Conservation (phyloP, 2,113 vertebrate genomes). For the Baryphthengus martii region DNA sequence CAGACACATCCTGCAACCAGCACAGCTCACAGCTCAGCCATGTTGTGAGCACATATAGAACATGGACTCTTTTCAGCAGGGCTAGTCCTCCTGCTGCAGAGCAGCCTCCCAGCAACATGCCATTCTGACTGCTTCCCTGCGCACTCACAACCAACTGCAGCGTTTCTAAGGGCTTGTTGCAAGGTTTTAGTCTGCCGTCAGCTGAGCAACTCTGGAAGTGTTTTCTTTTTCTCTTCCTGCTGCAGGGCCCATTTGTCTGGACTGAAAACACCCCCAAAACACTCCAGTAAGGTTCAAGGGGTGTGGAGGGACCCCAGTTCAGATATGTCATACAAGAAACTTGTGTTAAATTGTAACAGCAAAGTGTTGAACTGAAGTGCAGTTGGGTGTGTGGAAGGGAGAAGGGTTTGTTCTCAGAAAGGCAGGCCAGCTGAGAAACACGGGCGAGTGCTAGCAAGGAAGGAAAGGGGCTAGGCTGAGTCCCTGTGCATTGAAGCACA, state of each 20-base stretch:
- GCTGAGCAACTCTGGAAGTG: not conserved
- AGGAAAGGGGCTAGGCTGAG: not conserved
- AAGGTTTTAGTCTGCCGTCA: not conserved
- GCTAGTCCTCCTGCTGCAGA: not conserved
- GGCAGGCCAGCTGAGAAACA: not conserved
- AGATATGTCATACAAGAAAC: not conserved
- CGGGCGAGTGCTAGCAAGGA: not conserved
- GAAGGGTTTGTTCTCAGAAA: not conserved
- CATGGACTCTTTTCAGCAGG: not conserved
- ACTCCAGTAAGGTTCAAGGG: not conserved
- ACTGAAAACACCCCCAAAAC: not conserved
- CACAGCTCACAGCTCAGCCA: not conserved
- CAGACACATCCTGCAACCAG: fast-evolving
- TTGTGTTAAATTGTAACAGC: not conserved
- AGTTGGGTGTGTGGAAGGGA: not conserved
- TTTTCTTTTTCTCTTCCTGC: not conserved
- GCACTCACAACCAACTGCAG: not conserved
- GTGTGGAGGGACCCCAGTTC: not conserved
- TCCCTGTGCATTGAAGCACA: too few species aligned
- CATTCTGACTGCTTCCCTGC: not conserved
- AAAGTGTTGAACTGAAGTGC: not conserved
- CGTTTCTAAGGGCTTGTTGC: fast-evolving
- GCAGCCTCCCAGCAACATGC: not conserved
- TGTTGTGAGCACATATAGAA: not conserved
- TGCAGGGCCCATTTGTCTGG: not conserved